Evolutionary conservation across 1,140 invertebrate genomes (phyloP), one percentile per base, ranked within the genome.

Genomic region (Stenopsyche tienmushanensis): DNA sequence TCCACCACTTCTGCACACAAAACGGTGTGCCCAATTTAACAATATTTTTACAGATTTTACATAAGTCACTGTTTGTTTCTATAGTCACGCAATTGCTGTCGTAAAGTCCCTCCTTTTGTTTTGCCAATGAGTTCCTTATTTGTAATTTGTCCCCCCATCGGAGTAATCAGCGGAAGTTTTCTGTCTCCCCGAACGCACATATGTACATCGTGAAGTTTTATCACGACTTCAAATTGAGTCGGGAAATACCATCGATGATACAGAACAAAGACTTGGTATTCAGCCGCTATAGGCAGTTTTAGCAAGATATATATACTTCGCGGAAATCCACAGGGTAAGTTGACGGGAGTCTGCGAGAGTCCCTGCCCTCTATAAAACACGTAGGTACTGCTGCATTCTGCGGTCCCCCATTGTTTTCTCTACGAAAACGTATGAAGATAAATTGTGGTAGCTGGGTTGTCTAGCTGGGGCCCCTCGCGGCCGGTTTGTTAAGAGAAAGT

Each of bases 381-480:
- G 49, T 26, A 44, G 57, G 23, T 41, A 29, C 29, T 18, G 54
- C 39, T 62, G 67, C 67, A 65, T 69, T 64, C 58, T 63, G 67
- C 64, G 64, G 64, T 66, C 67, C 67, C 66, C 67, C 53, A 65
- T 69, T 69, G 67, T 69, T 69, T 69, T 69, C 59, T 47, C 39
- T 58, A 53, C 34, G 64, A 69, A 65, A 66, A 69, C 65, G 65
- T 69, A 69, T 69, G 67, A 69, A 69, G 67, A 69, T 69, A 69
- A 69, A 69, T 69, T 53, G 63, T 63, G 53, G 47, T 50, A 24
- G 45, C 20, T 9, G 18, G 24, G 41, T 24, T 59, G 55, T 59
- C 52, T 64, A 15, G 10, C 25, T 45, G 5, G 21, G n/a, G 24
- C 41, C 15, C 24, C 9, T 18, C 54, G 15, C 26, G 5, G 18